A percentile compares a stretch with the other conserved stretches of the same genome.
These are phyloP conservation scores for Caenorhabditis inopinata DNA, from an alignment of 1,140 invertebrate genomes.

Conservation along the genomic window DNA sequence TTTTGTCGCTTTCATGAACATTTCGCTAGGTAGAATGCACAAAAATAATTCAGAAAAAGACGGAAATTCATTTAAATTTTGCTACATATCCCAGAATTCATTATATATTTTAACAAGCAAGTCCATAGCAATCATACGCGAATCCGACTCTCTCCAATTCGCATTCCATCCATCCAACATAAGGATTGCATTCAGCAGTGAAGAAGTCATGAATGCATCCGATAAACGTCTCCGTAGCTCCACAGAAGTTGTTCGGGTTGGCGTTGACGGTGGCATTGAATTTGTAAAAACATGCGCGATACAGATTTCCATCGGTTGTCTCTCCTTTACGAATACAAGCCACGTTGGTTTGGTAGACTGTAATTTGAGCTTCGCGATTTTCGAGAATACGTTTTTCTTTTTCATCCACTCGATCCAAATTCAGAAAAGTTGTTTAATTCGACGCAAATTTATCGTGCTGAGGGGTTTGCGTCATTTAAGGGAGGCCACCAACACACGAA, in stretches of 20 bases:
- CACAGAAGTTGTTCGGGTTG: slow-evolving; percentile 33
- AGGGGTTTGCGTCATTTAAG: no score
- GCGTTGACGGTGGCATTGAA: slow-evolving; percentile 24
- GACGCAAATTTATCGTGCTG: no score
- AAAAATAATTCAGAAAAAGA: no score
- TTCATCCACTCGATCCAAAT: no score
- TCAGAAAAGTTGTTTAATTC: no score
- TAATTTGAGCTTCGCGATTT: neutral
- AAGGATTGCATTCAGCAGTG: neutral
- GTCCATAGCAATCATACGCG: slow-evolving; percentile 40
- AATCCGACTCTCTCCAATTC: slow-evolving; percentile 39
- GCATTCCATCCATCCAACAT: slow-evolving; percentile 40
- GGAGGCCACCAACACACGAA: no score
- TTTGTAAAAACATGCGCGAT: slow-evolving; percentile 22
- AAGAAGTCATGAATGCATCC: slow-evolving; percentile 27
- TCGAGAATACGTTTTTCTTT: neutral
- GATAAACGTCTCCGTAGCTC: neutral
- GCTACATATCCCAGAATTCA: no score
- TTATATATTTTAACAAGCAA: neutral
- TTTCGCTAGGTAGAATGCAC: no score
- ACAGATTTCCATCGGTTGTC: slow-evolving; percentile 9
- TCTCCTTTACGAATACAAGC: slow-evolving; percentile 17
- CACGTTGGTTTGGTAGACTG: slow-evolving; percentile 27
- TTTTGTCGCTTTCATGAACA: no score
- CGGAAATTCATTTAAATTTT: no score